Percentiles rank a stretch among this genome's conserved stretches.
These are phyloP conservation scores for Platyrinchus mystaceus DNA, from an alignment of 2,797 vertebrate species.

Conservation along the genomic window DNA sequence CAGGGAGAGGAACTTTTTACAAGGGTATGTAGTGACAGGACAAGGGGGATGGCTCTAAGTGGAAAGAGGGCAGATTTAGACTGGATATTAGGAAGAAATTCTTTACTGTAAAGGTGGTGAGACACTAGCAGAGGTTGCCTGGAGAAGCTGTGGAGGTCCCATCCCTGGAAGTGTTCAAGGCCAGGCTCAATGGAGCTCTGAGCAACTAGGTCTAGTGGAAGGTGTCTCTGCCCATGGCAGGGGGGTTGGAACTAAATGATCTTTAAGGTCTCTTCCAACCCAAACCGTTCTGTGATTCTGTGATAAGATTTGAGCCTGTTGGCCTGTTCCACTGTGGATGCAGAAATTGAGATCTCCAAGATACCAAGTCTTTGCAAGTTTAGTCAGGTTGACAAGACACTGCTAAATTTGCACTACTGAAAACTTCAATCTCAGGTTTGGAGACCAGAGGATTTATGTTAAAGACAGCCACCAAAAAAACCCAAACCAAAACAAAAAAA, in stretches of 20 bases:
- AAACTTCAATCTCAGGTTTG: rapidly evolving
- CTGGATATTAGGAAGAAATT: not conserved
- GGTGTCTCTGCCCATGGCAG: not conserved
- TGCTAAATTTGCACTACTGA: not conserved
- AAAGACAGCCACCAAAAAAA: not conserved
- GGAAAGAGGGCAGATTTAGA: not conserved
- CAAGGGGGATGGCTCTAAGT: not conserved
- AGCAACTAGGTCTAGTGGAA: not conserved
- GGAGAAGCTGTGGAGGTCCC: not conserved
- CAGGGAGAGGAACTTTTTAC: not conserved
- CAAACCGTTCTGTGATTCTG: not conserved
- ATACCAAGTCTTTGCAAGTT: not conserved
- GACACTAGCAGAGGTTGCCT: not conserved
- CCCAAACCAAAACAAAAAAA: no score
- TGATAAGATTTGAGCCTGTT: not conserved
- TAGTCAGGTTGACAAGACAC: not conserved
- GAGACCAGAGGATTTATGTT: not conserved
- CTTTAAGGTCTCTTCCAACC: not conserved
- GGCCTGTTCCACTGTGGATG: not conserved
- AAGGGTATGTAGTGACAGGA: not conserved
- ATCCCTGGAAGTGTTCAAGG: not conserved
- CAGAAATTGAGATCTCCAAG: not conserved
- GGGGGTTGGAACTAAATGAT: not conserved
- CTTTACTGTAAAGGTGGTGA: not conserved
- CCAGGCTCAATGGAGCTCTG: not conserved